These are phyloP conservation scores for Ciconia boyciana DNA, from an alignment of 2,113 vertebrate species.

Conservation along the genomic window DNA sequence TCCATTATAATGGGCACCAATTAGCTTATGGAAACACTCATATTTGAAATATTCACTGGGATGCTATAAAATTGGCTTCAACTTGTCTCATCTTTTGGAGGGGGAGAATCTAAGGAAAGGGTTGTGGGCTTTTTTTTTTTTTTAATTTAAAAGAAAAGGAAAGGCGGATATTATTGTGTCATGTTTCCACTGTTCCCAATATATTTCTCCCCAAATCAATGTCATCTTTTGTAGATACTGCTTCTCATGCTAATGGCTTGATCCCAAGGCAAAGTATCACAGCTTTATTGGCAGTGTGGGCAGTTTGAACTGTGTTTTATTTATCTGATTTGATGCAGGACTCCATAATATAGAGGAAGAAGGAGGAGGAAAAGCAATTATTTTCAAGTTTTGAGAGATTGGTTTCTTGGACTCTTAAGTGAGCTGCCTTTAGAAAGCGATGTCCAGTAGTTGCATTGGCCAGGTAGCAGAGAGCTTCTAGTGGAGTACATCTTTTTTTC, in stretches of 20 bases:
- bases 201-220: background rate
- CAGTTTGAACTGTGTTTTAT: background rate
- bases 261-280: background rate
- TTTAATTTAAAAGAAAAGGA: background rate
- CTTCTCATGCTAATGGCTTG: background rate
- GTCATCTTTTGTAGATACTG: background rate
- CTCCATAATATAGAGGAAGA: background rate
- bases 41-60: conserved; percentile 11
- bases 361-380: background rate
- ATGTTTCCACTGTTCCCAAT: background rate
- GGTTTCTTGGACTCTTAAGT: background rate
- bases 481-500: background rate
- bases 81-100: background rate
- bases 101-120: background rate
- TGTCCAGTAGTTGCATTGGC: background rate
- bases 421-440: background rate
- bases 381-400: background rate
- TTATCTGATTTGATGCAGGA: background rate
- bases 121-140: background rate
- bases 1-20: background rate
- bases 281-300: background rate
- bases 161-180: background rate
- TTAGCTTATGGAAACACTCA: conserved; percentile 7
- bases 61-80: background rate
- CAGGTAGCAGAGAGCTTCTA: background rate